Base-by-base conservation (phyloP, 2,888 invertebrate species). In the Ceriagrion tenellum region DNA sequence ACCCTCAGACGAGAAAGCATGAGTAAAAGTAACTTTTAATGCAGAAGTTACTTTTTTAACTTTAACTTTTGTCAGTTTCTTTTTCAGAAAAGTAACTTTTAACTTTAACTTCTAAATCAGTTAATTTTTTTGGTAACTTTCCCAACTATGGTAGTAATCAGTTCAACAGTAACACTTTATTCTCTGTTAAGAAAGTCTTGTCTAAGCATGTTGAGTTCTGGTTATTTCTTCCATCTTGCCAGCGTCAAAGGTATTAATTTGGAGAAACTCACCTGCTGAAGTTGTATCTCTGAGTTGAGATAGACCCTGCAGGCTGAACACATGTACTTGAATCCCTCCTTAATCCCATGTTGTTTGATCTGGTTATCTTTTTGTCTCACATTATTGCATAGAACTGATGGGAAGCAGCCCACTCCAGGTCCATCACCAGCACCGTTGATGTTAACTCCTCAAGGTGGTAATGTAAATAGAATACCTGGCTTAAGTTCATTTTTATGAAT, bases 281-380 rank as follows among this genome's bases (percentile, higher is more conserved):
- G 96, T 95, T 97, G 97, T 93, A 97, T 97, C 95, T 97, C 97
- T 4, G 97, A 97, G 96, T 97, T 97, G 55, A 97, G 96, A 95
- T 97, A 97, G 88, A 97, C 97, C 96, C 97, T 97, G 96, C 97
- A 97, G 23, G 97, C 96, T 95, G 97, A 97, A 96, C 97, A 97
- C 95, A 81, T 81, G n/a, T 81, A 81, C 35, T 81, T 81, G 18
- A 81, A 81, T 30, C 81, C 81, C 26, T 81, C 81, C 35, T 96
- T 97, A 30, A 97, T 96, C 30, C 97, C 95, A 96, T 96, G 93
- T 97, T 96, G 95, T 97, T 97, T 69, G 96, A 96, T 95, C 97
- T 96, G 59, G 96, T 96, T 93, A 97, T 96, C 96, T 97, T 96
- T 30, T 97, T 96, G 95, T 97, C 96, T 95, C 97, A 96, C 56